These are phyloP conservation scores for Siniperca undulata DNA, from an alignment of 2,797 vertebrate genomes.

Conservation along the genomic window DNA sequence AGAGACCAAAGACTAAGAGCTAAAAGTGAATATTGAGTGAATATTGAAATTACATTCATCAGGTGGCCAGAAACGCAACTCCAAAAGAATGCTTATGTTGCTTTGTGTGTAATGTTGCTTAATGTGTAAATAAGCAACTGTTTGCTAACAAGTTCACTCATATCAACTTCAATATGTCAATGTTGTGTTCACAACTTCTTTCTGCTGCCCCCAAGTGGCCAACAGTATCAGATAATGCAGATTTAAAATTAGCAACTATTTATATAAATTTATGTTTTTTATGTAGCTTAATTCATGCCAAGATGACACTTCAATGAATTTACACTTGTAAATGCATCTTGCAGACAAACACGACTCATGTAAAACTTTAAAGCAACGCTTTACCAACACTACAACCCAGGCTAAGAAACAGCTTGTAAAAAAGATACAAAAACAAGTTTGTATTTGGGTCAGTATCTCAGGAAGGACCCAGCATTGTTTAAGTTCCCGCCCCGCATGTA, in stretches of 20 bases:
- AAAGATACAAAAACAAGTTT: neutral
- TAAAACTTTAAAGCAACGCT: neutral
- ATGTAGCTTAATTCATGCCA: neutral
- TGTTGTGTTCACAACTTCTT: neutral
- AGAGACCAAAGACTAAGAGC: neutral
- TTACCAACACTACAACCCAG: neutral
- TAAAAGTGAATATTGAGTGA: neutral
- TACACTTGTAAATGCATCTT: neutral
- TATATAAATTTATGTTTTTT: neutral
- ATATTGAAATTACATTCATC: neutral
- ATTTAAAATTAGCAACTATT: neutral
- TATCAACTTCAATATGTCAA: neutral
- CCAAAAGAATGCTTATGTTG: neutral
- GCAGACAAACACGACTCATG: neutral
- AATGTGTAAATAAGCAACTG: neutral
- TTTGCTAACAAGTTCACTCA: neutral
- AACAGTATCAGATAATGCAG: neutral
- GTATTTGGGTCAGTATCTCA: conserved; percentile 4
- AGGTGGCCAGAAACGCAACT: neutral
- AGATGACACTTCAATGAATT: neutral
- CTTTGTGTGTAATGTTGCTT: neutral
- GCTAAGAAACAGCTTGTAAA: neutral
- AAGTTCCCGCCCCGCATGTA: neutral
- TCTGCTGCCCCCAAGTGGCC: neutral
- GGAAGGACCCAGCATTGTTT: neutral